phyloP scores from a whole-genome alignment of 2,113 vertebrate species.

The Psephotus haematonotus region DNA sequence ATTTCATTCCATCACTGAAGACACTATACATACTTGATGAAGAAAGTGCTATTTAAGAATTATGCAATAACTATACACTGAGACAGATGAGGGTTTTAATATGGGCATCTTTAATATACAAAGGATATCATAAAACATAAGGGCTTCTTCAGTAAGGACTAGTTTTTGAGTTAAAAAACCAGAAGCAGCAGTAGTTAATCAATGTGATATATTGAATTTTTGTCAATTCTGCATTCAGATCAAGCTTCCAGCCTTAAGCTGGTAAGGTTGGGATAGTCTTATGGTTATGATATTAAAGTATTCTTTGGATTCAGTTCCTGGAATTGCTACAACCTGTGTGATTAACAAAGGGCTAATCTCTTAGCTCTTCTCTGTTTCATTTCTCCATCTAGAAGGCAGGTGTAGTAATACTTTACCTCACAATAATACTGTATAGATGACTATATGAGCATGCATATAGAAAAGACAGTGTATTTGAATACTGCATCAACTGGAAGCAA shows the following conservation, averaged over 20 bases:
- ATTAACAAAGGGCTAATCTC: background rate
- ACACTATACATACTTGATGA: background rate
- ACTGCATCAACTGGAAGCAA: background rate
- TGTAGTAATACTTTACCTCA: background rate
- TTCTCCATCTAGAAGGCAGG: background rate
- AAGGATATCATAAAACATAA: background rate
- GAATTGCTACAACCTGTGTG: background rate
- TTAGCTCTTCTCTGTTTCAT: background rate
- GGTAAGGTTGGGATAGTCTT: background rate
- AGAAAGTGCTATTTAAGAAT: background rate
- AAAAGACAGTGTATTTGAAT: background rate
- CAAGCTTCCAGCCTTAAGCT: background rate
- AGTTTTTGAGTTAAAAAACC: background rate
- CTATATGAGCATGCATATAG: background rate
- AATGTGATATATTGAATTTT: background rate
- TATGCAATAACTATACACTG: background rate
- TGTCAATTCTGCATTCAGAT: background rate
- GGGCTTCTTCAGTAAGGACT: background rate
- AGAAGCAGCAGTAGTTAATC: background rate
- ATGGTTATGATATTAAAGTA: background rate
- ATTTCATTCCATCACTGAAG: background rate
- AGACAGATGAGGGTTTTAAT: background rate
- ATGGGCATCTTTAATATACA: background rate
- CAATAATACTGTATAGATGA: background rate
- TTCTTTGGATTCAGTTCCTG: background rate